These are phyloP conservation scores for Hyles vespertilio DNA, from an alignment of 1,140 invertebrate genomes.

Conservation along the genomic window DNA sequence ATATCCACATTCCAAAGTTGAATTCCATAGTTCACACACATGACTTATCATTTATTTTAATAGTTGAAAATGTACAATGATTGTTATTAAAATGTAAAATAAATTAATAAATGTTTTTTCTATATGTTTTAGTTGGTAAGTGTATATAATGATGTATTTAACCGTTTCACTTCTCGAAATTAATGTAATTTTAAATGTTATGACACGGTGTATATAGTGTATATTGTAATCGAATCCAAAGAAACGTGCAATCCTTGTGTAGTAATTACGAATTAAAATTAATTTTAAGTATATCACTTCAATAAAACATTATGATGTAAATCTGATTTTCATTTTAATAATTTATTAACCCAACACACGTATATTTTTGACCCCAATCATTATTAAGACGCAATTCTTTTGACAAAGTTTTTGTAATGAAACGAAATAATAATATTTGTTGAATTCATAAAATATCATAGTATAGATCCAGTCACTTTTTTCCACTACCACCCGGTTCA, in stretches of 20 bases:
- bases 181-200: constrained; percentile 43
- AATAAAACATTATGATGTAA: constrained; percentile 49
- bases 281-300: constrained; percentile 55
- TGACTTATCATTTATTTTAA: too few relatives aligned
- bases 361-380: too few relatives aligned
- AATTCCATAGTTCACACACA: too few relatives aligned
- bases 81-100: constrained; percentile 2
- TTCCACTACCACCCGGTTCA: too few relatives aligned
- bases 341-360: too few relatives aligned
- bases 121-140: too few relatives aligned
- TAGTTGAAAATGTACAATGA: background rate
- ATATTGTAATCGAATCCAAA: constrained; percentile 58
- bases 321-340: background rate
- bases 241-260: constrained; percentile 65
- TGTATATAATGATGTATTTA: constrained; percentile 16
- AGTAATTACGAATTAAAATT: constrained; percentile 51
- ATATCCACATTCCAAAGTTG: background rate
- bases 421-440: too few relatives aligned
- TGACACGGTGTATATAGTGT: constrained; percentile 51
- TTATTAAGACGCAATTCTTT: too few relatives aligned
- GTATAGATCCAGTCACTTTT: too few relatives aligned
- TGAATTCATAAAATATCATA: too few relatives aligned
- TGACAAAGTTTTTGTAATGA: too few relatives aligned
- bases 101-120: constrained; percentile 8
- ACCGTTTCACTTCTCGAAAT: constrained; percentile 24